phyloP scores from a whole-genome alignment of 1,140 invertebrate genomes.

The Drosophila parvula region DNA sequence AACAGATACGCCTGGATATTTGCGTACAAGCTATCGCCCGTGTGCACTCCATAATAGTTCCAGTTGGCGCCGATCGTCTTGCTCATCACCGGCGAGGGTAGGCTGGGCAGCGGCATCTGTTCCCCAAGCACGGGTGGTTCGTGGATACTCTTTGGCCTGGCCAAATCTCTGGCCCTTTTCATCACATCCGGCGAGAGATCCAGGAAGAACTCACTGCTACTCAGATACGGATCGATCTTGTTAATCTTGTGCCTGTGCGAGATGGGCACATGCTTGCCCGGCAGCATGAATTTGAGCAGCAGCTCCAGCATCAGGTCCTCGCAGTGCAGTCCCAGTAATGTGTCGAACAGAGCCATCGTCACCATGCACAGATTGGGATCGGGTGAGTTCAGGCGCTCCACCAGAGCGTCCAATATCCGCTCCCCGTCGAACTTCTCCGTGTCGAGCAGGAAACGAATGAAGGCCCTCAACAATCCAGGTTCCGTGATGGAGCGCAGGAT shows the following conservation, averaged over 20 bases:
- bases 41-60: conserved; percentile 85
- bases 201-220: conserved; percentile 93
- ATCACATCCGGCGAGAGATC: conserved; percentile 89
- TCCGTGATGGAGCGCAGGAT: conserved; percentile 94
- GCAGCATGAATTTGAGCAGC: conserved; percentile 93
- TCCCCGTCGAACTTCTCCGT: conserved; percentile 92
- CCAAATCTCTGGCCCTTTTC: conserved; percentile 76
- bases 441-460: conserved; percentile 94
- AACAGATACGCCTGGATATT: conserved; percentile 93
- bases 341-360: conserved; percentile 95
- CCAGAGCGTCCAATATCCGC: conserved; percentile 90
- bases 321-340: conserved; percentile 95
- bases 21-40: conserved; percentile 87
- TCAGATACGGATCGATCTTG: conserved; percentile 92
- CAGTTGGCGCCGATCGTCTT: conserved; percentile 84
- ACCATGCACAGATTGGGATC: conserved; percentile 93
- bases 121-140: conserved; percentile 28
- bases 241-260: conserved; percentile 90
- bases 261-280: conserved; percentile 95
- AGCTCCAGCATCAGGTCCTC: conserved; percentile 98
- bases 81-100: conserved; percentile 75
- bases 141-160: conserved; percentile 68
- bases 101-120: conserved; percentile 39
- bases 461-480: conserved; percentile 91
- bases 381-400: conserved; percentile 89